Evolutionary conservation across 2,888 invertebrate genomes (phyloP), one percentile per base, ranked within the genome.

Genomic region (Dorcus hopei): DNA sequence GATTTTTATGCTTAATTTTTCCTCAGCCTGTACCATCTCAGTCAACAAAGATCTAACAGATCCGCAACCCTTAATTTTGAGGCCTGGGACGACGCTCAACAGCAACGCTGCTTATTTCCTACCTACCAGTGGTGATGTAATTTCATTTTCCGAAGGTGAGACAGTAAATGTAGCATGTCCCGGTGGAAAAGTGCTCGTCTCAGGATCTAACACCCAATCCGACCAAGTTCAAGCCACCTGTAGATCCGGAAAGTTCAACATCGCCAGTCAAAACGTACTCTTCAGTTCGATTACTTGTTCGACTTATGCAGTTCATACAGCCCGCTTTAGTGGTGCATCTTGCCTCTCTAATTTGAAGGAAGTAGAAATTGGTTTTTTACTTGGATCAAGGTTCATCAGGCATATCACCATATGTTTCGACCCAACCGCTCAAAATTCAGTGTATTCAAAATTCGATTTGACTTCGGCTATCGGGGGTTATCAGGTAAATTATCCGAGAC

Each of bases 61-160:
- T 57, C 84, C 83, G 0, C 87, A 87, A 70, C 86, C 87, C 0
- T 77, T 88, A 4, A 81, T 84, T 65, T 70, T 87, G 3, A 76
- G 73, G 47, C 77, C 79, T 0, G 74, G 78, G 1, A 52, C 51
- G 8, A 61, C 45, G 4, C 41, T 53, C 1, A 50, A 52, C 9
- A 38, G 61, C 11, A 61, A 66, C 6, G 66, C 64, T 2, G 66
- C 65, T 2, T 70, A 68, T 55, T 57, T 58, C 23, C 58, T 65
- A 23, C 70, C 71, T 3, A 54, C 40, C 9, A 65, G 63, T 49
- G 49, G 38, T 3, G 59, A 55, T 38, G 59, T 57, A 6, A 58
- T 70, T 23, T 54, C 43, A 0, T 59, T 70, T 49, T 19, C 57
- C 8, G 55, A 58, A 14, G 64, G 62, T 11, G 65, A 68, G 39